Conservation (phyloP, 35 echinoderm and acorn worm species). For the Eucidaris tribuloides region DNA sequence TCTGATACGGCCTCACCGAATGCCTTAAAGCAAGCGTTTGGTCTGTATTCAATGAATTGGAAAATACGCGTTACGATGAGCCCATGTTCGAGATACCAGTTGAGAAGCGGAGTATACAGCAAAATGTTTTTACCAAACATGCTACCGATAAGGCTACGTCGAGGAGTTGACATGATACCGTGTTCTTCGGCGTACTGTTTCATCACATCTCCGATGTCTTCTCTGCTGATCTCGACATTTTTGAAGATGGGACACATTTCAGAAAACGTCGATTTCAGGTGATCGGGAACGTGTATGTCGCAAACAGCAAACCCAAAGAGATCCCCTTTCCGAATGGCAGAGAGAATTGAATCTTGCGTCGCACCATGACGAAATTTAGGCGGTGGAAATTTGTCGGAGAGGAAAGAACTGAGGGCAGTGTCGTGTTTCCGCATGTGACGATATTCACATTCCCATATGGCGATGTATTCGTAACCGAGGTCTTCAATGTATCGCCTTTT, state of each 20-base stretch:
- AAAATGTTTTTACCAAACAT: constrained; percentile 54
- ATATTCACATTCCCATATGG: not conserved
- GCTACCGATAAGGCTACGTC: constrained; percentile 43
- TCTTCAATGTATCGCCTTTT: not conserved
- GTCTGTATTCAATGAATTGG: constrained; percentile 44
- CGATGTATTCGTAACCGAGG: not conserved
- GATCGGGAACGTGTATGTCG: constrained; percentile 28
- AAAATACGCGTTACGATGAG: constrained; percentile 35
- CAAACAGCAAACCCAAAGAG: constrained; percentile 37
- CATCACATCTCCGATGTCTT: constrained; percentile 4
- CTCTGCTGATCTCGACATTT: not conserved
- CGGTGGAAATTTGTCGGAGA: not conserved
- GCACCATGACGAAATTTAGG: no score
- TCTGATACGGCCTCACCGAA: constrained; percentile 44
- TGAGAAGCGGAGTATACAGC: constrained; percentile 31
- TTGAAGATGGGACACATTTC: constrained; percentile 24
- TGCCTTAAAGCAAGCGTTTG: not conserved
- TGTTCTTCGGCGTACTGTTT: not conserved
- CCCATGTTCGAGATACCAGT: constrained; percentile 33
- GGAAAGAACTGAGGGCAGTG: not conserved
- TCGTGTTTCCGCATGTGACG: not conserved
- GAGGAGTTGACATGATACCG: constrained; percentile 10
- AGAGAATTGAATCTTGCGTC: not conserved
- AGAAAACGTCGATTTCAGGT: not conserved
- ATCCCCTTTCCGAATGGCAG: not conserved